Evolutionary conservation across 2,888 invertebrate species (phyloP).

Genomic region (Machimus rusticus): DNA sequence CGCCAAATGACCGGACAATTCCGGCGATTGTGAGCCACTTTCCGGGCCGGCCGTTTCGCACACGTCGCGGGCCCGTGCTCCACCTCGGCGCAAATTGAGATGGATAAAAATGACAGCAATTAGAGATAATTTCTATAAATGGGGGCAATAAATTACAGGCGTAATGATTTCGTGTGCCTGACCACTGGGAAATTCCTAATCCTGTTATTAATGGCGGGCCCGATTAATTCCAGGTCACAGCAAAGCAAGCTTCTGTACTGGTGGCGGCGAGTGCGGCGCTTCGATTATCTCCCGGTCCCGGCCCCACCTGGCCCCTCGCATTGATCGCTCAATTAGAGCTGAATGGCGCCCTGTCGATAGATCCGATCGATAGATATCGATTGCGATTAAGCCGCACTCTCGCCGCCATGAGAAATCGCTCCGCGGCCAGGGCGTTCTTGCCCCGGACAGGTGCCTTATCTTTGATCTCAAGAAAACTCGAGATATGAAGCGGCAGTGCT

Average conservation of each 20-base stretch:
- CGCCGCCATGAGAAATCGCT: neutral
- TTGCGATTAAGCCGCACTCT: conserved; percentile 22
- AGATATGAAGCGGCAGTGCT: neutral
- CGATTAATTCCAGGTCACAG: conserved; percentile 48
- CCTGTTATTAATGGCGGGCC: conserved; percentile 45
- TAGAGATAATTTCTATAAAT: conserved; percentile 49
- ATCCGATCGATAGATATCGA: conserved; percentile 12
- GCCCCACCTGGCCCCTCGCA: neutral
- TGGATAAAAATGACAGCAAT: conserved; percentile 49
- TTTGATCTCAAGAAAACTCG: neutral
- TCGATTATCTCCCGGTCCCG: neutral
- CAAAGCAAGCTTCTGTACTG: conserved; percentile 9
- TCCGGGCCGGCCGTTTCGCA: neutral
- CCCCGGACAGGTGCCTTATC: conserved; percentile 7
- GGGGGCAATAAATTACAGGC: conserved; percentile 44
- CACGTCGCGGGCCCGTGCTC: neutral
- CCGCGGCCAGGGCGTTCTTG: neutral
- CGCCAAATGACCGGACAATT: neutral
- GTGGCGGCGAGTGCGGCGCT: neutral
- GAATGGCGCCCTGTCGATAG: conserved; percentile 36
- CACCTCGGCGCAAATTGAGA: conserved; percentile 45
- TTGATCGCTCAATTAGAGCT: conserved; percentile 39
- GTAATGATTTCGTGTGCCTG: conserved; percentile 44
- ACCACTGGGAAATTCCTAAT: conserved; percentile 44
- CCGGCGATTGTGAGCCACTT: neutral